These are phyloP conservation scores for Gallinago nigripennis DNA, from an alignment of 2,797 vertebrate species.

Conservation along the genomic window DNA sequence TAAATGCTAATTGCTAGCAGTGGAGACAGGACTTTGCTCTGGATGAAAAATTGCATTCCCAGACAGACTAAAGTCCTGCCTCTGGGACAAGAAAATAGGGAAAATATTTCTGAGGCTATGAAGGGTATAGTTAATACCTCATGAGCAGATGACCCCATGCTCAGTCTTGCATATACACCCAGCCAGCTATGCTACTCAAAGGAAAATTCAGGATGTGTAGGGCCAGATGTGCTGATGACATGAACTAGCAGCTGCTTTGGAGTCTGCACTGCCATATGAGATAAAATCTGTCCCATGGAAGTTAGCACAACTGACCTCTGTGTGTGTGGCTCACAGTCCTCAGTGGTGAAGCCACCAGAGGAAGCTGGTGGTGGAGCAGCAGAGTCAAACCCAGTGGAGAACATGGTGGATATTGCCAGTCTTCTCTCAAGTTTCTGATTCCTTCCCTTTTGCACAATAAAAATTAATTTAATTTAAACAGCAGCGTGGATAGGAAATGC, in stretches of 20 bases:
- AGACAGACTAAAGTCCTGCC: background rate
- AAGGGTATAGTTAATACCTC: background rate
- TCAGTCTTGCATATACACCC: background rate
- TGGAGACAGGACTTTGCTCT: background rate
- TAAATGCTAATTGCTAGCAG: background rate
- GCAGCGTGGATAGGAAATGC: background rate
- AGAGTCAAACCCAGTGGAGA: background rate
- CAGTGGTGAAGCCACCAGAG: background rate
- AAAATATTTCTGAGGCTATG: background rate
- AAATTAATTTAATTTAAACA: background rate
- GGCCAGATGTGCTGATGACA: conserved; percentile 20
- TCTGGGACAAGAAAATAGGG: background rate
- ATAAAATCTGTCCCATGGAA: background rate
- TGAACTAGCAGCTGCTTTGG: conserved; percentile 6
- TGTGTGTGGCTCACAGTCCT: background rate
- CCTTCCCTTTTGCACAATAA: background rate
- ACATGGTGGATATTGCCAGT: background rate
- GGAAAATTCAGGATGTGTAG: background rate
- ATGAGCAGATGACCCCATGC: background rate
- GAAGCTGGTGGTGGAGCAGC: background rate
- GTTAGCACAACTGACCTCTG: background rate
- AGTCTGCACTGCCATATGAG: background rate
- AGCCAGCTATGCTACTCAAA: background rate
- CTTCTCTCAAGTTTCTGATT: background rate
- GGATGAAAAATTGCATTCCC: background rate